These are phyloP conservation scores for Danio aesculapii DNA, from an alignment of 2,797 vertebrate genomes.

Conservation along the genomic window DNA sequence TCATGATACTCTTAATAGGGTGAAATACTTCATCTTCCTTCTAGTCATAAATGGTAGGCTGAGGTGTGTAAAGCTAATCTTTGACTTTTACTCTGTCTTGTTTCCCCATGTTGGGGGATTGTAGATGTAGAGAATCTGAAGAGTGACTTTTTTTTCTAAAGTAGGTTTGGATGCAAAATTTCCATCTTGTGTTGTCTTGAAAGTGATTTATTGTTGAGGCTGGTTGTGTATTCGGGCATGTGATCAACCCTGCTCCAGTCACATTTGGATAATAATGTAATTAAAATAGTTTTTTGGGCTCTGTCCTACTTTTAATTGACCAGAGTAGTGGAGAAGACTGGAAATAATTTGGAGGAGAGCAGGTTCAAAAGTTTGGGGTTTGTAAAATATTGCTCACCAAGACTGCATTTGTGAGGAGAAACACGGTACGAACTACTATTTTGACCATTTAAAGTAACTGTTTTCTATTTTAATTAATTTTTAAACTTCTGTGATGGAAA, in stretches of 20 bases:
- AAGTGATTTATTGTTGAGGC: not conserved
- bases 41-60: slow-evolving; percentile 20
- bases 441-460: too few species aligned
- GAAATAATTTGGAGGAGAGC: not conserved
- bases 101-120: slow-evolving; percentile 47
- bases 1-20: slow-evolving; percentile 42
- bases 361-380: not conserved
- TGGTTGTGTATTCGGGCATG: not conserved
- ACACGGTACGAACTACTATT: too few species aligned
- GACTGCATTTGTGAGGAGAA: not conserved
- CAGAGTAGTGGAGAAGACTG: not conserved
- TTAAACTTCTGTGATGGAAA: too few species aligned
- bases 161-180: not conserved
- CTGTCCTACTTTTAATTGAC: not conserved
- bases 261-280: not conserved
- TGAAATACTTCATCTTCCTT: slow-evolving; percentile 34
- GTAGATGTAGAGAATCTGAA: not conserved
- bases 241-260: not conserved
- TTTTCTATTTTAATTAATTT: too few species aligned
- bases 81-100: slow-evolving; percentile 10
- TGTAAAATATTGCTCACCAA: not conserved
- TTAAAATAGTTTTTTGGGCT: not conserved
- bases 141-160: not conserved
- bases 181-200: not conserved
- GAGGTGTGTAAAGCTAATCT: slow-evolving; percentile 35